Percentiles rank a stretch among this genome's conserved stretches.
phyloP scores from a whole-genome alignment of 92 coral and sea anemone species.

The Heteractis magnifica region DNA sequence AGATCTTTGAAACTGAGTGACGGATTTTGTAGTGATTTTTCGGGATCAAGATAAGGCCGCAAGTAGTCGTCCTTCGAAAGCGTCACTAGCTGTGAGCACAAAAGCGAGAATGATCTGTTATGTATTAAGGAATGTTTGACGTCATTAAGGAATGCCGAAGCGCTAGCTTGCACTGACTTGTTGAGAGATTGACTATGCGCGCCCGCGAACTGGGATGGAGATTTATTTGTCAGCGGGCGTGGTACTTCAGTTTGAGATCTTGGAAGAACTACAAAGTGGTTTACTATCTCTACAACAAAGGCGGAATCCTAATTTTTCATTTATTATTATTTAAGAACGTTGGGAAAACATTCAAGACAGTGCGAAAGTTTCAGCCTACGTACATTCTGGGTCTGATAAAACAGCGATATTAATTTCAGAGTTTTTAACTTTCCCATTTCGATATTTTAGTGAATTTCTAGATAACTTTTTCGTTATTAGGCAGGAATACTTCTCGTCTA shows the following conservation, averaged over 20 bases:
- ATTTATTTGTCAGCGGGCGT: constrained; percentile 8
- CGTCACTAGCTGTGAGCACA: constrained; percentile 14
- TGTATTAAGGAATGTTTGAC: constrained; percentile 26
- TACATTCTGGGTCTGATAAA: too few relatives aligned
- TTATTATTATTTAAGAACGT: too few relatives aligned
- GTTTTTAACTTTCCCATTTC: too few relatives aligned
- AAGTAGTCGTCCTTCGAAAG: not conserved
- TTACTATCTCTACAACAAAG: too few relatives aligned
- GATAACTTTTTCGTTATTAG: too few relatives aligned
- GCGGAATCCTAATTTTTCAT: too few relatives aligned
- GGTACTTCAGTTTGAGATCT: not conserved
- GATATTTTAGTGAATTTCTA: too few relatives aligned
- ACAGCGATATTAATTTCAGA: too few relatives aligned
- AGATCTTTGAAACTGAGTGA: not conserved
- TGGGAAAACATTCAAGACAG: too few relatives aligned
- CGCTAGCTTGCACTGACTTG: not conserved
- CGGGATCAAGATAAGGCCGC: not conserved
- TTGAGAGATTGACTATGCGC: not conserved
- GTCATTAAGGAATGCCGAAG: constrained; percentile 16
- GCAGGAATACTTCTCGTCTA: too few relatives aligned
- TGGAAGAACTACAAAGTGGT: too few relatives aligned
- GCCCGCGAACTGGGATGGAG: constrained; percentile 3
- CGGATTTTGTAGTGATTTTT: not conserved
- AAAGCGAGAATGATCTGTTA: constrained; percentile 13
- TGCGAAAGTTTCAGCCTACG: too few relatives aligned